Conservation (phyloP, 1,140 invertebrate species). For the Rhagoletis zephyria region DNA sequence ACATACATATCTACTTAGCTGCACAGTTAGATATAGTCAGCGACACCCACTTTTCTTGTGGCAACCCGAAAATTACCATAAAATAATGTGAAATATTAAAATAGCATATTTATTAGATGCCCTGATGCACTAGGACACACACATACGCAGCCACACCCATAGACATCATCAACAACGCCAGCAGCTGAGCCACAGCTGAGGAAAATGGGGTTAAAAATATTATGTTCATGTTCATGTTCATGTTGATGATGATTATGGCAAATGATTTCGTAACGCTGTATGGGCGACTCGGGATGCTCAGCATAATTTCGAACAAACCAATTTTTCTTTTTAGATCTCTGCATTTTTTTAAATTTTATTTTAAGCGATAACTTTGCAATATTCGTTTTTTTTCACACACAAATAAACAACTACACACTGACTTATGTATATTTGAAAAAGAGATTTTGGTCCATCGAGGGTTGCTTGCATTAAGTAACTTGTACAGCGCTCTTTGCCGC, state of each 20-base stretch:
- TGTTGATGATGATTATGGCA: conserved; percentile 40
- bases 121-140: background rate
- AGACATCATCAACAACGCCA: background rate
- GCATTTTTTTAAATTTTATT: background rate
- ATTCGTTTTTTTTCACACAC: background rate
- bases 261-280: conserved; percentile 14
- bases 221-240: background rate
- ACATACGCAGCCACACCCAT: background rate
- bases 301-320: conserved; percentile 27
- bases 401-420: background rate
- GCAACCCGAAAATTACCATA: conserved; percentile 41
- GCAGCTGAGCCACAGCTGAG: background rate
- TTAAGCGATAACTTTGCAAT: conserved; percentile 31
- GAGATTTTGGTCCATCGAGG: background rate
- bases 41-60: background rate
- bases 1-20: too few relatives aligned
- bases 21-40: background rate
- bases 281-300: background rate
- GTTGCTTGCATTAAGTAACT: conserved; percentile 37
- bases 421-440: background rate
- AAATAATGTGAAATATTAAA: conserved; percentile 53
- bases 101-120: conserved; percentile 49
- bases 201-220: conserved; percentile 37
- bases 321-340: background rate
- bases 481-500: background rate